A percentile compares a stretch with the other conserved stretches of the same genome.
Conservation (phyloP, 2,113 vertebrate genomes). For the Sinocyclocheilus anophthalmus region DNA sequence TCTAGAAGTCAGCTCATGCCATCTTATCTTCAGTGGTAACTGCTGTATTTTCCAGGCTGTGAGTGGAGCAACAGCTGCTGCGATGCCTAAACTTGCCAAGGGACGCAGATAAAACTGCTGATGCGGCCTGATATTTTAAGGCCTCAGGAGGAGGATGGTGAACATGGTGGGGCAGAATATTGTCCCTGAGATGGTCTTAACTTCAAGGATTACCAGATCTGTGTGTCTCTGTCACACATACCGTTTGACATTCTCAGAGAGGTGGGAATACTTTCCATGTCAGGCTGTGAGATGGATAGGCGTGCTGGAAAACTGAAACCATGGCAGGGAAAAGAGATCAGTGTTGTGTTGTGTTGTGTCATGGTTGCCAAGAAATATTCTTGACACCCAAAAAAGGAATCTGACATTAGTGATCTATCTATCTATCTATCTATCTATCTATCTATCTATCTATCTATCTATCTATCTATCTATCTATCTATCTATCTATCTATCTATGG, state of each 20-base stretch:
- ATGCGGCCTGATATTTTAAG: constrained; percentile 73
- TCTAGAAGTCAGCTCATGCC: constrained; percentile 46
- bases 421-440: not conserved
- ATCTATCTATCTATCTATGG: not conserved
- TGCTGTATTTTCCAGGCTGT: constrained; percentile 58
- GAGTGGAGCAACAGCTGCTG: constrained; percentile 71
- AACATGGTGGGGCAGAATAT: not conserved
- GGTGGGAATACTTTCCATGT: constrained; percentile 64
- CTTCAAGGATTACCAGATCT: constrained; percentile 64
- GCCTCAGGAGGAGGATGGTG: constrained; percentile 47
- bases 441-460: too few species aligned
- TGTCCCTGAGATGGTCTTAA: constrained; percentile 54
- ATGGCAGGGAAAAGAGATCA: not conserved
- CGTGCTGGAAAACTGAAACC: constrained; percentile 20
- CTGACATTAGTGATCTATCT: not conserved
- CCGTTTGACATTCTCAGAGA: constrained; percentile 58
- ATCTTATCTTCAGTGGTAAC: constrained; percentile 61
- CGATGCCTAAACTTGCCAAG: constrained; percentile 71
- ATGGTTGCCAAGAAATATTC: not conserved
- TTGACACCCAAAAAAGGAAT: not conserved
- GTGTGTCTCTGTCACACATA: constrained; percentile 65
- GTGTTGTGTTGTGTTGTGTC: not conserved
- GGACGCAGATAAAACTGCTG: constrained; percentile 75
- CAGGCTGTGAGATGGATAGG: constrained; percentile 58
- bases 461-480: not conserved